phyloP scores from a whole-genome alignment of 2,113 vertebrate species.

The Indicator maculatus region DNA sequence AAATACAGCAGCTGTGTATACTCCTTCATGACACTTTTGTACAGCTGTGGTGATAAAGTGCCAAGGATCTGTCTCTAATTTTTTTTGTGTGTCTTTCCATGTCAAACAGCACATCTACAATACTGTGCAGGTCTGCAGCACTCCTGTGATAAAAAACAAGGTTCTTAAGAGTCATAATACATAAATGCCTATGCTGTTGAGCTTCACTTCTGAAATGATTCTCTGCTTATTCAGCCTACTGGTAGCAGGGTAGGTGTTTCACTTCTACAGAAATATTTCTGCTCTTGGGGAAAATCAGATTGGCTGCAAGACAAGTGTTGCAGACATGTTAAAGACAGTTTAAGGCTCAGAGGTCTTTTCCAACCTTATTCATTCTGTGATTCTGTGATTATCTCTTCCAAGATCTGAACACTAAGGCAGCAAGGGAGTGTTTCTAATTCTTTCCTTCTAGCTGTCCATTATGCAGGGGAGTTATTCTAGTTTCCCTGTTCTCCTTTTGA shows the following conservation, averaged over 20 bases:
- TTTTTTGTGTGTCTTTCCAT: neutral
- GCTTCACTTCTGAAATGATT: neutral
- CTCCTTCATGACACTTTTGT: neutral
- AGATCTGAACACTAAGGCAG: neutral
- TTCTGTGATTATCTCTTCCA: slow-evolving; percentile 1
- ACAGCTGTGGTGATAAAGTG: neutral
- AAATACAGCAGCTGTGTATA: neutral
- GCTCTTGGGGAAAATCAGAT: neutral
- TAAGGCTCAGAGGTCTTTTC: neutral
- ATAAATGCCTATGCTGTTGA: neutral
- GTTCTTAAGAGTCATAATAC: neutral
- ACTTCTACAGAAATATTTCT: neutral
- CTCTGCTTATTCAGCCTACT: neutral
- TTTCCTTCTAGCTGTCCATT: neutral
- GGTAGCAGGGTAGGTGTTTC: neutral
- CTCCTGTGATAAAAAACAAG: neutral
- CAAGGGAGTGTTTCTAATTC: neutral
- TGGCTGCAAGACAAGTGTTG: neutral
- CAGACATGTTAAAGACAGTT: slow-evolving; percentile 6
- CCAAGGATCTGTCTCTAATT: neutral
- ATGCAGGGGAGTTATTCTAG: neutral
- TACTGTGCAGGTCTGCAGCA: neutral
- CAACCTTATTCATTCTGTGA: too few relatives aligned
- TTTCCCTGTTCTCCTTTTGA: neutral
- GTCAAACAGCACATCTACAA: neutral